Conservation (phyloP, 2,113 vertebrate species). For the Eira barbara region DNA sequence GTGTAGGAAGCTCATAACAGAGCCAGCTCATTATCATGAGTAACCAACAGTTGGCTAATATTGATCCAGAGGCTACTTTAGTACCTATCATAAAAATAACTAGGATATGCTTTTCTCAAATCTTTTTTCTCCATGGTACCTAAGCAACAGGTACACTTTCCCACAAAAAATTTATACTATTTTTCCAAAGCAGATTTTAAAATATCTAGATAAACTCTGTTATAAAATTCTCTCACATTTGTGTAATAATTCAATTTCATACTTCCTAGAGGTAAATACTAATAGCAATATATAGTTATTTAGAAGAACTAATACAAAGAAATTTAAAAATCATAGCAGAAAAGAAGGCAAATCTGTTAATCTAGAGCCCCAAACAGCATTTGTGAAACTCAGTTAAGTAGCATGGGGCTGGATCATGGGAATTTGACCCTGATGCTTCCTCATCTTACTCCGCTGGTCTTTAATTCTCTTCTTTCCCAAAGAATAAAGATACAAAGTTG, state of each 20-base stretch:
- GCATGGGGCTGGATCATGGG: neutral
- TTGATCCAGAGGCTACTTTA: neutral
- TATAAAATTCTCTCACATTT: neutral
- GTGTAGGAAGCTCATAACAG: neutral
- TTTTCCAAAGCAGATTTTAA: neutral
- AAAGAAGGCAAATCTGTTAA: neutral
- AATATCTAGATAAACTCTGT: neutral
- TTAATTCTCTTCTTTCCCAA: neutral
- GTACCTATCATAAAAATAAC: neutral
- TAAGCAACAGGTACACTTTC: neutral
- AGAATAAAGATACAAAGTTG: neutral
- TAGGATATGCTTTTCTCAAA: neutral
- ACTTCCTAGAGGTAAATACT: neutral
- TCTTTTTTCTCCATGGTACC: neutral
- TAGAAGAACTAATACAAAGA: neutral
- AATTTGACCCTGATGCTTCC: neutral
- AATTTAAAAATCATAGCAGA: neutral
- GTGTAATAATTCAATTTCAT: neutral
- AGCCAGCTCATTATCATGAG: neutral
- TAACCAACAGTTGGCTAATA: neutral
- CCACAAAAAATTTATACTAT: neutral
- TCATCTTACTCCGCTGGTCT: neutral
- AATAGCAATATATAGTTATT: neutral
- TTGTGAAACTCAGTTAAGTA: neutral
- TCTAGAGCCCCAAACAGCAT: neutral